These are phyloP conservation scores for Crambe crambe DNA, from an alignment of 37 sponge, comb jelly and placozoan genomes.

Conservation along the genomic window DNA sequence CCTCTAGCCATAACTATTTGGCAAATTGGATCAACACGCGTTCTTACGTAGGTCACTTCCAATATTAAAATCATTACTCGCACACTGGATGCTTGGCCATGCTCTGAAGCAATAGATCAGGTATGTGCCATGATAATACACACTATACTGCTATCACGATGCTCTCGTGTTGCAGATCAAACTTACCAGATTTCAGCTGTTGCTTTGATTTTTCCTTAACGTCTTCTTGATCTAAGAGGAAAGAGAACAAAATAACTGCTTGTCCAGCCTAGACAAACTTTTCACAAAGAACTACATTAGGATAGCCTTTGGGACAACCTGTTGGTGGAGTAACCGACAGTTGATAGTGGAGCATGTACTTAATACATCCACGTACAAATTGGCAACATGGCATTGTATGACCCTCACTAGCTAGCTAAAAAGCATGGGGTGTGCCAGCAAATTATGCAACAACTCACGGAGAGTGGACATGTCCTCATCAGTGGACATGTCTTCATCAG, in stretches of 20 bases:
- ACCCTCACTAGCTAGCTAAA: neutral
- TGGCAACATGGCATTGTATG: neutral
- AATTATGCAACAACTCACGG: neutral
- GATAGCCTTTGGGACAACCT: neutral
- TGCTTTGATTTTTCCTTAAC: neutral
- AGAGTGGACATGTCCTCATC: neutral
- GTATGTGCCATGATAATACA: neutral
- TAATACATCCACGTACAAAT: neutral
- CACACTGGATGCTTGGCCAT: neutral
- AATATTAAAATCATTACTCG: too few relatives aligned
- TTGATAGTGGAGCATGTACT: neutral
- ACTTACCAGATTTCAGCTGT: neutral
- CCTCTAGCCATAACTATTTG: too few relatives aligned
- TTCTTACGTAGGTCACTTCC: too few relatives aligned
- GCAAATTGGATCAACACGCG: too few relatives aligned
- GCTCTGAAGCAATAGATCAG: neutral
- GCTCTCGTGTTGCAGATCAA: neutral
- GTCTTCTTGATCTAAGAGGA: neutral
- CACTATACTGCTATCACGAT: neutral
- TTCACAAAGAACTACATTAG: neutral
- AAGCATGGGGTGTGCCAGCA: neutral
- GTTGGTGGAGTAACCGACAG: neutral
- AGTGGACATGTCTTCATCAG: neutral
- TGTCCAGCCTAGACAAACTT: neutral
- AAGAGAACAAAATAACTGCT: neutral